Percentiles rank a stretch among this genome's conserved stretches.
Conservation (phyloP, 2,888 invertebrate genomes). For the Lamellibrachia satsuma region DNA sequence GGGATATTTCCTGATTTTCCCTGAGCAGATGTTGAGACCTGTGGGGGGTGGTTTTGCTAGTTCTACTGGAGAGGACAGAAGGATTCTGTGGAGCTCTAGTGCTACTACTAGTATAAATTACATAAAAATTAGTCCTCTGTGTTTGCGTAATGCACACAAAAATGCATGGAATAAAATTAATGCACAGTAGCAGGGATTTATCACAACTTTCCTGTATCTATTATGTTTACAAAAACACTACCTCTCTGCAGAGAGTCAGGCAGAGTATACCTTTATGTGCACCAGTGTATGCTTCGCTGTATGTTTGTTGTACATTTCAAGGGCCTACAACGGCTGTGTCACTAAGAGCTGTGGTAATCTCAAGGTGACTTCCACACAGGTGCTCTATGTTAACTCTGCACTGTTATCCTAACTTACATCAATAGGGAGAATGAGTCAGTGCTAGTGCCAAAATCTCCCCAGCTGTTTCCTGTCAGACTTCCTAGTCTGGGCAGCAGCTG, state of each 20-base stretch:
- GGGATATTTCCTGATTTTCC: too few relatives aligned
- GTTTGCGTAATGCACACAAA: too few relatives aligned
- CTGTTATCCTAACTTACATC: slow-evolving; percentile 13
- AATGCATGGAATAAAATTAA: too few relatives aligned
- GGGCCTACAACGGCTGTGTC: background rate
- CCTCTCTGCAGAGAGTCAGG: background rate
- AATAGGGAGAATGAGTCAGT: slow-evolving; percentile 13
- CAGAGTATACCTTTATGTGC: background rate
- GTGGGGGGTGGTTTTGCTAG: too few relatives aligned
- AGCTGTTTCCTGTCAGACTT: background rate
- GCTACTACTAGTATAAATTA: too few relatives aligned
- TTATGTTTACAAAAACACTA: background rate
- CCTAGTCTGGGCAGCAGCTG: background rate
- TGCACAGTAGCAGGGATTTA: background rate
- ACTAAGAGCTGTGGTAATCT: background rate
- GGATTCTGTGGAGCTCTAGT: too few relatives aligned
- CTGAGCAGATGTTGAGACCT: too few relatives aligned
- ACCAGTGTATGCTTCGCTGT: background rate
- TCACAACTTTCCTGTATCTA: background rate
- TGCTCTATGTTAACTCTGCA: background rate
- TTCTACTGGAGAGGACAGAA: too few relatives aligned
- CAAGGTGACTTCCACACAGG: slow-evolving; percentile 3
- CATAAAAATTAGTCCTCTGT: too few relatives aligned
- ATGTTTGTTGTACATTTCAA: background rate
- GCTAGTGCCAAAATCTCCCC: background rate